Base-by-base conservation (phyloP, 2,797 vertebrate species). In the Ambastaia sidthimunki region DNA sequence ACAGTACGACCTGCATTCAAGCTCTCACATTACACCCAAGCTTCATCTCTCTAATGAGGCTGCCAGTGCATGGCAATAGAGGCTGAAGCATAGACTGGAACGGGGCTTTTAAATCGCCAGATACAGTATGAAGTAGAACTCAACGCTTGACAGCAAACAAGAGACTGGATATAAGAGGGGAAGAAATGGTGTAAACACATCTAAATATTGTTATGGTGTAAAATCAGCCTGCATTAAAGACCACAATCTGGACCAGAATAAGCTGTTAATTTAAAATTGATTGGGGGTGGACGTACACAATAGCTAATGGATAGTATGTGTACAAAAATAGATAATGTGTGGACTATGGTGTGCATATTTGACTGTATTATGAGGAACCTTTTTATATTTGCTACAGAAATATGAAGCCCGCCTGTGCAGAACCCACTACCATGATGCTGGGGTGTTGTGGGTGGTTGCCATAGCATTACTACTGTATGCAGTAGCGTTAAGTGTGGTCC, bases 1-100 rank as follows among this genome's bases (percentile, higher is more conserved):
- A 81, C 34, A 54, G 73, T 80, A 59, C 19, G 47, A 77, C 52
- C 80, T 74, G 76, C 60, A 82, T 80, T 77, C 69, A 77, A 44
- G 65, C 47, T 66, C 62, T 73, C 78, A 80, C 75, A 65, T 68
- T 84, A 74, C 41, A 74, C 48, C 74, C 37, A 63, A 48, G 70
- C 66, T 78, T 71, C 63, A 80, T 80, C 69, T 80, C 48, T 82
- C 47, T 82, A 77, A 82, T 76, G 57, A 77, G 78, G 72, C 78
- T 78, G 73, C 66, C 52, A 73, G 67, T 66, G 68, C 54, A 82
- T 60, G 72, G 68, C 23, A 59, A 74, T 71, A 67, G 48, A 59
- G 57, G 16, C 63, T 75, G 44, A 31, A 79, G 55, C 25, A 72
- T n/a, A 59, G 75, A 25, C 55, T 70, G 67, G 65, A 57, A 37